Evolutionary conservation across 2,888 invertebrate species (phyloP).

Genomic region (Nomada fucata): DNA sequence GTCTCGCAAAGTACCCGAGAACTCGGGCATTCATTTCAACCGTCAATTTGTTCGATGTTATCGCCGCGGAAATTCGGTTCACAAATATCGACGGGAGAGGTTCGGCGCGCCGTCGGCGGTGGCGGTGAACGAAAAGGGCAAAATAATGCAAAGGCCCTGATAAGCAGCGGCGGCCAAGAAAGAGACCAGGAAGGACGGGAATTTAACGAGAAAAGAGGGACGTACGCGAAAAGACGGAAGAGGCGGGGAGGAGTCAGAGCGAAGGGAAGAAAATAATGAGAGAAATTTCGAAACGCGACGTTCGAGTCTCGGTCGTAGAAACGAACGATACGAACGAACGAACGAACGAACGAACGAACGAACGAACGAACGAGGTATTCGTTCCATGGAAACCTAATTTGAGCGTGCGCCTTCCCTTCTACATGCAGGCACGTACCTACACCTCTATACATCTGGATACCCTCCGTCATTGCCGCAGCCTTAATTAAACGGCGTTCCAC

Average conservation of each 20-base stretch:
- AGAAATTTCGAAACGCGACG: conserved; percentile 64
- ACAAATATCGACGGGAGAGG: too few relatives aligned
- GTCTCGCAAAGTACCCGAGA: too few relatives aligned
- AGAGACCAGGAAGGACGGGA: conserved; percentile 2
- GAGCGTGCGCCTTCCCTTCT: conserved; percentile 59
- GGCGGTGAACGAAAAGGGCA: too few relatives aligned
- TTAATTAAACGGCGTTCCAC: conserved; percentile 77
- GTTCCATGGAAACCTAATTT: conserved; percentile 70
- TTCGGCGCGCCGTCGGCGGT: too few relatives aligned
- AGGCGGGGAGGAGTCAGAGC: background rate
- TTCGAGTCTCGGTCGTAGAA: conserved; percentile 55
- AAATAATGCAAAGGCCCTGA: too few relatives aligned
- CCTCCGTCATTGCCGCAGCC: conserved; percentile 68
- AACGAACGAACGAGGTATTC: conserved; percentile 57
- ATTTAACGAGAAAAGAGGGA: conserved; percentile 26
- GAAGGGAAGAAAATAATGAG: conserved; percentile 38
- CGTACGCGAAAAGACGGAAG: background rate
- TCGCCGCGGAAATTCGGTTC: too few relatives aligned
- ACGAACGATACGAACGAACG: conserved; percentile 46
- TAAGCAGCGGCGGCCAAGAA: background rate
- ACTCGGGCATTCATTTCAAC: too few relatives aligned
- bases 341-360: conserved; percentile 40
- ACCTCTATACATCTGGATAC: conserved; percentile 68
- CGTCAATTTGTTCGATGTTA: too few relatives aligned
- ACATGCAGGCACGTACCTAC: conserved; percentile 62